Evolutionary conservation across 2,888 invertebrate genomes (phyloP).

Genomic region (Pyralis farinalis): DNA sequence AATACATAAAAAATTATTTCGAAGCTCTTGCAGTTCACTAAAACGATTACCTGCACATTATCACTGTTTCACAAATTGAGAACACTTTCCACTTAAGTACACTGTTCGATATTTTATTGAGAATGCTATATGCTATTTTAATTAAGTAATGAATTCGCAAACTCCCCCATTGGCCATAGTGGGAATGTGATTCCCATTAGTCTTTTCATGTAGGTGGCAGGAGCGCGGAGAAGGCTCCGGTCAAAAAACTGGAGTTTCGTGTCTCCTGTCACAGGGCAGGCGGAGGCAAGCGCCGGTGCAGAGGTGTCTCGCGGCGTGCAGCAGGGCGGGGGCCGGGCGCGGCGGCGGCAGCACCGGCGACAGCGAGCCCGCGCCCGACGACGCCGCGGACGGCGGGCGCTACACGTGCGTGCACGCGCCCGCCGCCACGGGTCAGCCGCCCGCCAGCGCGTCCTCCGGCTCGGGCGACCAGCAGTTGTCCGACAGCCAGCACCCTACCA

Average conservation of each 20-base stretch:
- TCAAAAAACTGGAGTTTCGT: slow-evolving; percentile 53
- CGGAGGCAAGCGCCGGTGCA: slow-evolving; percentile 60
- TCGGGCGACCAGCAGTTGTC: slow-evolving; percentile 91
- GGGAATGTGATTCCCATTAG: slow-evolving; percentile 62
- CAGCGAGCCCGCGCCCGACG: slow-evolving; percentile 53
- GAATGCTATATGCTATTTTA: not conserved
- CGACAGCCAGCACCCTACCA: slow-evolving; percentile 88
- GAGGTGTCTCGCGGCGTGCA: slow-evolving; percentile 59
- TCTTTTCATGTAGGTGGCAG: slow-evolving; percentile 63
- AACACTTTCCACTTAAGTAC: slow-evolving; percentile 34
- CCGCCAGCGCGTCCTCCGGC: slow-evolving; percentile 83
- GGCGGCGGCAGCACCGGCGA: slow-evolving; percentile 63
- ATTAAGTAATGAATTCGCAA: slow-evolving; percentile 31
- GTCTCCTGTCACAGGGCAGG: slow-evolving; percentile 50
- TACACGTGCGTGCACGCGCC: slow-evolving; percentile 81
- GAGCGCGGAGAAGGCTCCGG: slow-evolving; percentile 49
- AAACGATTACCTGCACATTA: slow-evolving; percentile 57
- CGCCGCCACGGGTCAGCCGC: slow-evolving; percentile 86
- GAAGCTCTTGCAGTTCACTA: slow-evolving; percentile 65
- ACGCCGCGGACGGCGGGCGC: slow-evolving; percentile 71
- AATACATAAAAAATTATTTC: slow-evolving; percentile 57
- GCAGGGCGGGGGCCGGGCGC: slow-evolving; percentile 51
- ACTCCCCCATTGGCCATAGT: slow-evolving; percentile 59
- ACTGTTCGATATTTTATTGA: slow-evolving; percentile 7
- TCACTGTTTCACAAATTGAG: slow-evolving; percentile 48